Base-by-base conservation (phyloP, 2,888 invertebrate genomes). In the Cosmopolites sordidus region DNA sequence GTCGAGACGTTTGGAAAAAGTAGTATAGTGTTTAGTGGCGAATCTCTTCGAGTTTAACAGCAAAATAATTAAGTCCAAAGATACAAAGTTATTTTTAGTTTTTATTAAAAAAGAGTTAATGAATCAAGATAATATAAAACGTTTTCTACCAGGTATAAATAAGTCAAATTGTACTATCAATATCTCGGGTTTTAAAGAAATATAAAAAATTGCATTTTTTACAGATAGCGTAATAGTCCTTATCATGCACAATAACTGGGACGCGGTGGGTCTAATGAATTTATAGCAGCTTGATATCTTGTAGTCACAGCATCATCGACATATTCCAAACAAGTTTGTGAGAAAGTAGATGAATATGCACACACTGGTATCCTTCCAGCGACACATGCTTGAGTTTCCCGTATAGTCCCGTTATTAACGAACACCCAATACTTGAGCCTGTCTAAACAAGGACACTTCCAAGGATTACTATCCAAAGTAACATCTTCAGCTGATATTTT, bases 371-470 rank as follows among this genome's bases (percentile, higher is more conserved):
- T 47, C 29, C 57, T 33, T 11, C 17, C 6, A 9, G 54, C 54
- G 15, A 43, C 50, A 43, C 65, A 64, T n/a, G 38, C 16, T 5
- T 48, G 39, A 1, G 55, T 17, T n/a, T 37, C 33, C 18, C 43
- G 58, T 33, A 60, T 47, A 1, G 58, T 61, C 5, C 56, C 61
- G 29, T 61, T 60, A 9, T 50, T 64, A 2, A 12, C 40, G 16
- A 46, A 40, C 17, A 65, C 47, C 67, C 67, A 66, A 30, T 51
- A 38, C 15, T 43, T 16, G 15, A 66, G 54, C 6, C 53, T 43
- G 30, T 61, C 56, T 22, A 64, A 59, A 56, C 67, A 67, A 1
- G 61, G 59, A 47, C 67, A 67, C 37, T 58, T 66, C 66, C 66
- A 66, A 8, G 67, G 67, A 53, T 66, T 66, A 12, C 59, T 60